phyloP scores from a whole-genome alignment of 2,888 invertebrate genomes.

The Amphiduros pacificus region DNA sequence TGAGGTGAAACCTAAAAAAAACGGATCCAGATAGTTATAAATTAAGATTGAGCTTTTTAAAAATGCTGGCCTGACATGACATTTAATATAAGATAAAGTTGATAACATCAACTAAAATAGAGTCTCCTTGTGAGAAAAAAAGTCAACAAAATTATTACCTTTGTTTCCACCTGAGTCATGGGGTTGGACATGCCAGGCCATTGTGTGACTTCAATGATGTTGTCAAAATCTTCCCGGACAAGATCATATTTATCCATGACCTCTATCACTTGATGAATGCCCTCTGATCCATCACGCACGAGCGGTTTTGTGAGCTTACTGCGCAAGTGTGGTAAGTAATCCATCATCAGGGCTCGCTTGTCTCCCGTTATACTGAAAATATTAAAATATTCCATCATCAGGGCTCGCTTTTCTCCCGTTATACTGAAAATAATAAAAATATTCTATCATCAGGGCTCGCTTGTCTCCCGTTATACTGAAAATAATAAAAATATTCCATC shows the following conservation, averaged over 20 bases:
- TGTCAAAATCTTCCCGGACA: conserved; percentile 88
- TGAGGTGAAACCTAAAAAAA: too few relatives aligned
- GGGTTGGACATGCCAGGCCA: conserved; percentile 78
- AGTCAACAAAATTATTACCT: conserved; percentile 44
- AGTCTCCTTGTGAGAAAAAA: too few relatives aligned
- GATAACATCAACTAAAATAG: too few relatives aligned
- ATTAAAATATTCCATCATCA: conserved; percentile 90
- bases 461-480: conserved; percentile 78
- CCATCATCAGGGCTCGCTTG: conserved; percentile 79
- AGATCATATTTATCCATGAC: conserved; percentile 84
- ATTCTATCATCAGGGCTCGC: conserved; percentile 83
- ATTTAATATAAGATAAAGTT: too few relatives aligned
- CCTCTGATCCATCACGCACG: conserved; percentile 70
- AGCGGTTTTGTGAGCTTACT: conserved; percentile 78
- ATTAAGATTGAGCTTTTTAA: too few relatives aligned
- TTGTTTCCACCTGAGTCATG: conserved; percentile 68
- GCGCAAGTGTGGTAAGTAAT: conserved; percentile 82
- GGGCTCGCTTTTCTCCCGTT: conserved; percentile 78
- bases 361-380: conserved; percentile 76
- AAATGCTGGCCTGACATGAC: too few relatives aligned
- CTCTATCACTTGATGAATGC: conserved; percentile 71
- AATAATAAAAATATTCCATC: conserved; percentile 87
- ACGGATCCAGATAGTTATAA: too few relatives aligned
- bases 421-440: conserved; percentile 77
- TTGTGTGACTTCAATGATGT: conserved; percentile 78